Base-by-base conservation (phyloP, 2,888 invertebrate genomes). In the Xylophagus ater region DNA sequence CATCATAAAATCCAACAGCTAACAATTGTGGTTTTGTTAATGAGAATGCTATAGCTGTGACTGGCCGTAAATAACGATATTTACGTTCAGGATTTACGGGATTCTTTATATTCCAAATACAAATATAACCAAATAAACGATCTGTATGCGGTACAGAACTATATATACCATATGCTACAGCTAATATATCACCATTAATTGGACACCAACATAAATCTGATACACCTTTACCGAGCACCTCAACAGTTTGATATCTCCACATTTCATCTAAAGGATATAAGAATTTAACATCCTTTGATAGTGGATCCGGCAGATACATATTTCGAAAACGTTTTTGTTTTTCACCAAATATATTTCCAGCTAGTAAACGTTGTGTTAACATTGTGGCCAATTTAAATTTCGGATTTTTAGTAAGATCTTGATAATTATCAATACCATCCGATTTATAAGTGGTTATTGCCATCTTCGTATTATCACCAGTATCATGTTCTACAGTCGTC, bases 101-200 rank as follows among this genome's bases (percentile, higher is more conserved):
- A 59, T 86, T 87, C 60, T 88, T 81, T 2, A 79, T 77, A 52
- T 78, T 82, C 88, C 88, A 88, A 41, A 86, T 60, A 49, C 78
- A 72, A 2, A 87, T 70, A 24, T 78, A 53, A 0, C 88, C 87
- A 2, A 59, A 59, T n/a, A 62, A 62, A 1, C 63, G 59, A 19
- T 74, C 72, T 6, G 40, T 42, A 18, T 53, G 53, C 1, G 59
- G 49, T 1, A 68, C 66, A 53, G 72, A 76, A 21, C 68, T 70
- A 47, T 73, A 77, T 51, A 76, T 73, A 1, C 83, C 85, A 54
- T 87, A 83, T 9, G 74, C 81, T 0, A 80, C 81, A 0, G 84
- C 86, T 25, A 88, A 54, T 6, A 89, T 70, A 49, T 81, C 78
- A 8, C 69, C 62, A 51, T 82, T 81, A n/a, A 58, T 60, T 1